Conservation (phyloP, 1,140 invertebrate genomes). For the Potamilus streckersoni region DNA sequence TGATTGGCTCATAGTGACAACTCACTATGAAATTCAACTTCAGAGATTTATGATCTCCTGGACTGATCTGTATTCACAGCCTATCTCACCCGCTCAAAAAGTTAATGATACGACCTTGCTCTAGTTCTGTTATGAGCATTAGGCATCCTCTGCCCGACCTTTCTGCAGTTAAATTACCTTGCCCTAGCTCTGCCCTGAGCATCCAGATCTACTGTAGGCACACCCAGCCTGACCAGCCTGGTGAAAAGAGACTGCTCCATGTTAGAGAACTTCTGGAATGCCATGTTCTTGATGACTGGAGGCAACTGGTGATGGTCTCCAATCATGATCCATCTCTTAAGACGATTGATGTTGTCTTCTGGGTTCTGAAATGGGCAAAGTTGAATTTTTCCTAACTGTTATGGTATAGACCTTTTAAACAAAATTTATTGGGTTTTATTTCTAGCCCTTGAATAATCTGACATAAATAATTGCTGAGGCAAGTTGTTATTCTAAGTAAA, state of each 20-base stretch:
- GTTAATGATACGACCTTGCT: constrained; percentile 71
- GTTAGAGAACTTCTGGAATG: constrained; percentile 99
- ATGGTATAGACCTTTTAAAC: no score
- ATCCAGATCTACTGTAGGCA: constrained; percentile 97
- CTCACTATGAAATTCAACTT: no score
- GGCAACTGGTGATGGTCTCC: constrained; percentile 99
- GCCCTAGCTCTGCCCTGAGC: constrained; percentile 95
- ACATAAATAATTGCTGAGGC: no score
- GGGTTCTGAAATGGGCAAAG: constrained; percentile 77
- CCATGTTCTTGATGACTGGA: constrained; percentile 99
- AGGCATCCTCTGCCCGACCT: constrained; percentile 58
- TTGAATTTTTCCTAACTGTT: no score
- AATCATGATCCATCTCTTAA: constrained; percentile 99
- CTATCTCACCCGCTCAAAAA: no score
- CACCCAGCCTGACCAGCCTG: constrained; percentile 93
- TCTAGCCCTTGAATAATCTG: no score
- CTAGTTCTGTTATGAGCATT: constrained; percentile 97
- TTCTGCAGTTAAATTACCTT: constrained; percentile 67
- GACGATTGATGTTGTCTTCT: constrained; percentile 91
- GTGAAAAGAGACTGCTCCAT: constrained; percentile 99
- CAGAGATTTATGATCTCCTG: no score
- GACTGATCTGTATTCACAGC: no score
- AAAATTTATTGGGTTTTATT: no score
- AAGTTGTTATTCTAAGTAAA: no score
- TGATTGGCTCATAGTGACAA: no score